Evolutionary conservation across 2,888 invertebrate genomes (phyloP), one percentile per base, ranked within the genome.

Genomic region (Oxyteleia sp.): DNA sequence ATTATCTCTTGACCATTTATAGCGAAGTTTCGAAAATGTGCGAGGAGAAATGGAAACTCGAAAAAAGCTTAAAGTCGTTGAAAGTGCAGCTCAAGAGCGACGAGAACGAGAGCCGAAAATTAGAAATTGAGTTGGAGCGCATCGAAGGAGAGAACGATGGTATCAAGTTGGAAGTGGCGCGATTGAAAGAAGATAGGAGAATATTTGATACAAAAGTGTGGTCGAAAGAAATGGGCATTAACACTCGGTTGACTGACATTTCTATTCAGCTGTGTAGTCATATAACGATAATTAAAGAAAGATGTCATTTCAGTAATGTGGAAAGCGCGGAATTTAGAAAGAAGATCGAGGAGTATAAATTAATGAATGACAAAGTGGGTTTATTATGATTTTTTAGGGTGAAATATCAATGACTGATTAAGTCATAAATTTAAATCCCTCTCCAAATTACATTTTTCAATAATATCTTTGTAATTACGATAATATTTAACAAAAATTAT

Each of bases 21-120:
- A 32, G 20, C 18, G 26, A 75, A 29, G 20, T 75, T 55, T 57
- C 26, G 2, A 41, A 66, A 35, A 13, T 74, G 0, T 38, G 41
- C 18, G 45, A 74, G 15, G 41, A 75, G 0, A 75, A 66, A 35
- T 66, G 57, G 64, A 57, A 49, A 18, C 57, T 75, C 10, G 64
- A 75, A 8, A 49, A 57, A 1, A 55, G 20, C 1, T 1, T 15
- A 2, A 66, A 29, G 8, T 20, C 49, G 2, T 32, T 66, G 1
- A 76, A 59, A n/a, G 15, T 15, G 10, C 41, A 76, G 11, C n/a
- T 76, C 7, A 66, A 35, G 43, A 26, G 15, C 8, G 59, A 59
- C 1, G 23, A 68, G 8, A 47, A 5, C 32, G 55, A 76, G 51
- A 76, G 68, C 10, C 35, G 18, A 51, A 47, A 47, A 29, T 26